Evolutionary conservation across 2,888 invertebrate species (phyloP).

Genomic region (Andrena flavipes): DNA sequence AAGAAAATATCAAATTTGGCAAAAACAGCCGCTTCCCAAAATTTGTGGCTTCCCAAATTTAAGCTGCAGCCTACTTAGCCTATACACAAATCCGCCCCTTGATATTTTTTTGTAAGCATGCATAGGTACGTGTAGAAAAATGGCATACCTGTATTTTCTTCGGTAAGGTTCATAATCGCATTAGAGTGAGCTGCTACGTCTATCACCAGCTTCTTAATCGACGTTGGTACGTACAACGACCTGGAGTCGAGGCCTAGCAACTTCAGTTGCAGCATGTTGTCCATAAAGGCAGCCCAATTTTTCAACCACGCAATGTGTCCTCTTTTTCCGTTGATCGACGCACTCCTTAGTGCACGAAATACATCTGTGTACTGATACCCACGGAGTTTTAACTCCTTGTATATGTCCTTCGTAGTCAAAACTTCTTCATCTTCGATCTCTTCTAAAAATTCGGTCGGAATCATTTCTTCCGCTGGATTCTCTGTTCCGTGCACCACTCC

Average conservation of each 20-base stretch:
- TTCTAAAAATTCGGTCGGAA: conserved; percentile 75
- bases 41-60: too few relatives aligned
- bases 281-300: conserved; percentile 90
- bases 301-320: conserved; percentile 86
- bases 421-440: conserved; percentile 71
- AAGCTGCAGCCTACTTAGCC: too few relatives aligned
- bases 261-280: conserved; percentile 89
- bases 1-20: too few relatives aligned
- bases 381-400: conserved; percentile 85
- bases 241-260: conserved; percentile 85
- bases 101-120: too few relatives aligned
- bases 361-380: conserved; percentile 86
- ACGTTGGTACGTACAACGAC: conserved; percentile 87
- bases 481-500: conserved; percentile 88
- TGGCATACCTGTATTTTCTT: conserved; percentile 76
- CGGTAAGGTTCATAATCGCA: conserved; percentile 68
- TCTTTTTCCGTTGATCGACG: conserved; percentile 83
- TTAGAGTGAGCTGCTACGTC: conserved; percentile 85
- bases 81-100: too few relatives aligned
- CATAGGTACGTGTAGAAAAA: neutral
- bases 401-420: conserved; percentile 81
- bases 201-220: conserved; percentile 86
- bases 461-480: conserved; percentile 78
- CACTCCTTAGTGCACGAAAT: conserved; percentile 85
- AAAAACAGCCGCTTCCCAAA: too few relatives aligned